Evolutionary conservation across 2,797 vertebrate genomes (phyloP).

Genomic region (Rhodeus uyekii): DNA sequence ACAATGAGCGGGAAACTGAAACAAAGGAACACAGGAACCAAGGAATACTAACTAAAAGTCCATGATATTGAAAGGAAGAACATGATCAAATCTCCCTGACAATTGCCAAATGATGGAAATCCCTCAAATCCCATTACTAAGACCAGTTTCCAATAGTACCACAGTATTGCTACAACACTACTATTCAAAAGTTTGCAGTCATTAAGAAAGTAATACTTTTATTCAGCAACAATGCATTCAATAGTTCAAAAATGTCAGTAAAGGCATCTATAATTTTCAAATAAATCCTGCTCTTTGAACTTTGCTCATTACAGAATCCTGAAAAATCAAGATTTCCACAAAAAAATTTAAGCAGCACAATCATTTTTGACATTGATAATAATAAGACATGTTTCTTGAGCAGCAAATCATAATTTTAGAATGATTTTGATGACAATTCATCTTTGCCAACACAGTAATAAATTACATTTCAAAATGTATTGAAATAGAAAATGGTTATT

Average conservation of each 20-base stretch:
- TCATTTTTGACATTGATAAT: not conserved
- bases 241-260: not conserved
- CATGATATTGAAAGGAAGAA: too few species aligned
- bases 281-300: not conserved
- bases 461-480: not conserved
- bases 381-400: not conserved
- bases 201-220: not conserved
- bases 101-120: not conserved
- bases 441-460: too few species aligned
- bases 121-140: not conserved
- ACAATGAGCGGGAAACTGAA: too few species aligned
- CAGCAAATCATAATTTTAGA: not conserved
- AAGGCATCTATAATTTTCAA: not conserved
- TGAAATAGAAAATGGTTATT: not conserved
- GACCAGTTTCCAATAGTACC: not conserved
- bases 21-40: too few species aligned
- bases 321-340: not conserved
- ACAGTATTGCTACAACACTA: too few species aligned
- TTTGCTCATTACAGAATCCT: not conserved
- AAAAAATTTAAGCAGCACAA: not conserved
- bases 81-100: too few species aligned
- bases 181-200: not conserved
- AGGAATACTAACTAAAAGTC: too few species aligned
- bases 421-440: too few species aligned
- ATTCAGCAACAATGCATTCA: not conserved